Evolutionary conservation across 2,888 invertebrate genomes (phyloP), one percentile per base, ranked within the genome.

Genomic region (Erynnis tages): DNA sequence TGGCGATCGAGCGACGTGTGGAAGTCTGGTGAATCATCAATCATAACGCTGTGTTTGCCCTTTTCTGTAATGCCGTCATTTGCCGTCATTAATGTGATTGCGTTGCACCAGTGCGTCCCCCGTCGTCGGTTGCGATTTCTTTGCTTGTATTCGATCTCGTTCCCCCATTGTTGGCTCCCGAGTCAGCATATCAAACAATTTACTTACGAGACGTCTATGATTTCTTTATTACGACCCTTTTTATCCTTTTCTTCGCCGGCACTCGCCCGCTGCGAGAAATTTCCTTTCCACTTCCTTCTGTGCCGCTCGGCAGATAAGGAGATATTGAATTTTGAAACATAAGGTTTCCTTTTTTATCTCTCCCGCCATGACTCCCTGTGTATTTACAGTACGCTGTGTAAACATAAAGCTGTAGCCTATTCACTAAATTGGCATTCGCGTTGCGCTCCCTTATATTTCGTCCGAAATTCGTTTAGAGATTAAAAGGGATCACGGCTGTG

Each of bases 321-420:
- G 72, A 79, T 82, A 84, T 83, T 82, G 79, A 83, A 82, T 83
- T 85, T 80, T 77, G 76, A 80, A 80, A 78, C 79, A 77, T 75
- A 77, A 71, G 73, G 73, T 74, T 75, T 74, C 71, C 72, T 73
- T 79, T 79, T 81, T 77, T 77, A 71, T 75, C 69, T 77, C 63
- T 63, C 65, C 11, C 30, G 37, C 52, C 44, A 52, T 63, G 66
- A 71, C 73, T 72, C 72, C 69, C 62, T 71, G 65, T 74, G 60
- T 72, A 68, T 73, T 73, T 70, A 71, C 67, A 66, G 69, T 69
- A 63, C 69, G 62, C 59, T 61, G 58, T 60, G 62, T 65, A 66
- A 67, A 76, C 69, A 71, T 65, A 71, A 71, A 76, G 61, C 64
- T 59, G 68, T 74, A 66, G 59, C 72, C 72, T 74, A 74, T 79